Base-by-base conservation (phyloP, 2,797 vertebrate genomes). In the Sebastes cheni region DNA sequence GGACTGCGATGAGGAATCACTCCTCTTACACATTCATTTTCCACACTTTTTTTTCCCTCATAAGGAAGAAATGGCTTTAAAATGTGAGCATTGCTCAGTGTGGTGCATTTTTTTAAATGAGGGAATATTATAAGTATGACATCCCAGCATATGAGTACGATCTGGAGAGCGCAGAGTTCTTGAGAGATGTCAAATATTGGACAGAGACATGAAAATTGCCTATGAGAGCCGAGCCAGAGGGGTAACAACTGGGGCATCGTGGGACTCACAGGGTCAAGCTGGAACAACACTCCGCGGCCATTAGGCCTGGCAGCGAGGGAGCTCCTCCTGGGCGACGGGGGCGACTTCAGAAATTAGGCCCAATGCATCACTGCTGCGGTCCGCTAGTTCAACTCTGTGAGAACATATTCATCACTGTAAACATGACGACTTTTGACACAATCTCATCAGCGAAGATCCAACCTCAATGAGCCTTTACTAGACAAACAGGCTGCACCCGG, bases 151-250 rank as follows among this genome's bases (percentile, higher is more conserved):
- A 29, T 36, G 58, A 75, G 56, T 59, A 20, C 39, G 55, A 76
- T 72, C 73, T 75, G 30, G 73, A 86, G 85, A 83, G 82, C 71
- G 55, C 75, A 75, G 80, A 81, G 77, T 87, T 90, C 89, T 91
- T 85, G 80, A 84, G 84, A 85, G 77, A 92, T 71, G 89, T 89
- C 87, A 85, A 58, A 80, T 85, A 59, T 60, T 78, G 69, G 82
- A 84, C 74, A 67, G 76, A 42, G 87, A 93, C 77, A 91, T 67
- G 87, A 90, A 90, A 93, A 93, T 87, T 90, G 89, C 79, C 78
- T 78, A 61, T 91, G 83, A 91, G 83, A 91, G 79, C 76, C 42
- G 25, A 87, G 77, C 80, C 67, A 72, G 59, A 62, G 58, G 84
- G 79, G 79, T 67, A 75, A 80, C 36, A 86, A 76, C 39, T 50